Evolutionary conservation across 2,113 vertebrate genomes (phyloP).

Genomic region (Anthoscopus minutus): DNA sequence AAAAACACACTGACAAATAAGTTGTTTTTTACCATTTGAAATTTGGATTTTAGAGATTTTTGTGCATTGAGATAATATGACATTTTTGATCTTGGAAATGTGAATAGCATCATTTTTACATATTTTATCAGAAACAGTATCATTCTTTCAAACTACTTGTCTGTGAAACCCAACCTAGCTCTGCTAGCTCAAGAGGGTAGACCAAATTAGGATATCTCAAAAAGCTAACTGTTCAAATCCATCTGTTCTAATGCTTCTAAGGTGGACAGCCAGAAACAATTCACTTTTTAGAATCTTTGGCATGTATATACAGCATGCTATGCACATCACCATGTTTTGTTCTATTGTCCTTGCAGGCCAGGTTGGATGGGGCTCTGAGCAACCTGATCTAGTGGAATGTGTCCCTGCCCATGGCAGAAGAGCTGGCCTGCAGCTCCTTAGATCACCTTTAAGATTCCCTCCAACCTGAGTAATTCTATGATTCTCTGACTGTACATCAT

Average conservation of each 20-base stretch:
- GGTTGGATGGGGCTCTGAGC: not conserved
- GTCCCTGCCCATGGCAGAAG: not conserved
- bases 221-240: not conserved
- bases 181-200: not conserved
- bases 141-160: not conserved
- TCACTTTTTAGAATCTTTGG: not conserved
- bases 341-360: not conserved
- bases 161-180: not conserved
- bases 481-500: not conserved
- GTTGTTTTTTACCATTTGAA: not conserved
- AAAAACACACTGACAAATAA: not conserved
- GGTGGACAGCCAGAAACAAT: not conserved
- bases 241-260: not conserved
- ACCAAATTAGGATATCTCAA: not conserved
- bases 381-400: not conserved
- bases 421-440: not conserved
- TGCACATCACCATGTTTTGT: not conserved
- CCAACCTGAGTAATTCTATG: not conserved
- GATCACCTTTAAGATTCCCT: not conserved
- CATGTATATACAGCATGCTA: not conserved
- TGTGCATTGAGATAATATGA: not conserved
- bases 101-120: not conserved
- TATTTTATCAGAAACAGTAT: not conserved
- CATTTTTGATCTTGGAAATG: not conserved
- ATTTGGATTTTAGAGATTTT: not conserved